phyloP scores from a whole-genome alignment of 2,113 vertebrate genomes.

The Pyxicephalus adspersus region DNA sequence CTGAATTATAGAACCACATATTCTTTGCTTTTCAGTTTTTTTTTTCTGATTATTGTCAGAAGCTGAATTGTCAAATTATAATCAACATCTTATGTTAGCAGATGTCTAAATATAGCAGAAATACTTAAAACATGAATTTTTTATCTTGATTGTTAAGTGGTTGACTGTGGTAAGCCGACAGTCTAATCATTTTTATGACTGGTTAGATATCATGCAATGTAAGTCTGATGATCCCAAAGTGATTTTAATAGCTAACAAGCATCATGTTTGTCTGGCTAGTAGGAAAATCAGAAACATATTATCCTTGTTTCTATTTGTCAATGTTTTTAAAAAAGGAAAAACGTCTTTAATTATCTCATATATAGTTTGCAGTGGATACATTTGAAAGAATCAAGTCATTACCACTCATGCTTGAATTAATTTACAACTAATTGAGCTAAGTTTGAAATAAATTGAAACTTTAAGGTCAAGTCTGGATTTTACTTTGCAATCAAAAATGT shows the following conservation, averaged over 20 bases:
- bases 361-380: constrained; percentile 38
- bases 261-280: background rate
- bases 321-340: constrained; percentile 15
- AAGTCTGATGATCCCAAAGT: constrained; percentile 10
- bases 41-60: constrained; percentile 6
- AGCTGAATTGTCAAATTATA: constrained; percentile 27
- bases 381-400: constrained; percentile 49
- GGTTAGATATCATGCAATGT: constrained; percentile 13
- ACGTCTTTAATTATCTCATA: constrained; percentile 47
- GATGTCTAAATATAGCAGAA: constrained; percentile 18
- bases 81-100: constrained; percentile 21
- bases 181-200: constrained; percentile 17
- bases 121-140: constrained; percentile 5
- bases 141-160: constrained; percentile 36
- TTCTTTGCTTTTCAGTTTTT: constrained; percentile 2
- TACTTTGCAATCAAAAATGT: constrained; percentile 48
- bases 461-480: constrained; percentile 48
- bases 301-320: constrained; percentile 46
- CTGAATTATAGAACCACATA: constrained; percentile 15
- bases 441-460: constrained; percentile 45
- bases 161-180: background rate
- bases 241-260: constrained; percentile 17
- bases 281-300: constrained; percentile 15
- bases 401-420: constrained; percentile 51
- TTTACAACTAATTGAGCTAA: constrained; percentile 50